A percentile compares a stretch with the other conserved stretches of the same genome.
phyloP scores from a whole-genome alignment of 1,140 invertebrate species.

The Triops longicaudatus region DNA sequence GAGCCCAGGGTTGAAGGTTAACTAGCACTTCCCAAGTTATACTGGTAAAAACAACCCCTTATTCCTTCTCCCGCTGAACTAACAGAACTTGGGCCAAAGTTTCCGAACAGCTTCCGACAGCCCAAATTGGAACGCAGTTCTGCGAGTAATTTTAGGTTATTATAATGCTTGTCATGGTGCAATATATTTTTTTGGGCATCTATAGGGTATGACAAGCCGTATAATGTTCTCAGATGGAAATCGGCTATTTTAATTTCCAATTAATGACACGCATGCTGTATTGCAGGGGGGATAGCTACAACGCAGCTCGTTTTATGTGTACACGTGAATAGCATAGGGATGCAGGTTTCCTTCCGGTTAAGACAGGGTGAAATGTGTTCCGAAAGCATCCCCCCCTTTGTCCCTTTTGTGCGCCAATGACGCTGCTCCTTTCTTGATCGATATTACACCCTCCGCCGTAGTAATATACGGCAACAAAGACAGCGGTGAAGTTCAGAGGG shows the following conservation, averaged over 20 bases:
- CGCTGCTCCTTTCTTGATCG: neutral
- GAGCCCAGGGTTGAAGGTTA: neutral
- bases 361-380: neutral
- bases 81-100: neutral
- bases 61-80: neutral
- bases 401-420: neutral
- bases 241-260: neutral
- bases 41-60: neutral
- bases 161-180: too few species aligned
- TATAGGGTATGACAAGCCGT: too few species aligned
- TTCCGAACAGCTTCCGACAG: too few species aligned
- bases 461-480: slow-evolving; percentile 1
- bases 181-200: too few species aligned
- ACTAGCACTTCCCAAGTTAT: neutral
- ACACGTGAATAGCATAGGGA: neutral
- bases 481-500: neutral
- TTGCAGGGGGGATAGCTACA: neutral
- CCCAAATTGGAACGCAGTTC: too few species aligned
- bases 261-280: neutral
- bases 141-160: too few species aligned
- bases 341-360: neutral
- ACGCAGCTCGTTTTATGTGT: neutral
- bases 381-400: neutral
- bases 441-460: neutral
- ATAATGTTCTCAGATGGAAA: too few species aligned